Percentiles rank a stretch among this genome's conserved stretches.
phyloP scores from a whole-genome alignment of 2,888 invertebrate genomes.

The Cynaeus angustus region DNA sequence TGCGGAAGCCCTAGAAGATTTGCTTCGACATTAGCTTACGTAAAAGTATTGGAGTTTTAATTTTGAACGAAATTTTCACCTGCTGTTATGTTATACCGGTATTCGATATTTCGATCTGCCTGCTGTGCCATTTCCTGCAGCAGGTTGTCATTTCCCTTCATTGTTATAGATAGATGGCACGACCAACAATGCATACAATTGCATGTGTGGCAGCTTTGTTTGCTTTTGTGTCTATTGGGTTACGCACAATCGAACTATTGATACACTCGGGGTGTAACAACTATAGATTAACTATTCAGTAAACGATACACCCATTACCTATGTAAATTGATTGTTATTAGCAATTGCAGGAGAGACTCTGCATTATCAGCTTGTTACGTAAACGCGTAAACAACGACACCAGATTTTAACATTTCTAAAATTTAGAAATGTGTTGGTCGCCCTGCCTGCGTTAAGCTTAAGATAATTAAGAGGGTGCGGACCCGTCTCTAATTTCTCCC shows the following conservation, averaged over 20 bases:
- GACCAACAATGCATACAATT: slow-evolving; percentile 68
- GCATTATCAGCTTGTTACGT: slow-evolving; percentile 53
- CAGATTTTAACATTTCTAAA: too few relatives aligned
- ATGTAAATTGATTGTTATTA: slow-evolving; percentile 70
- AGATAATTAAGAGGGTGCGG: slow-evolving; percentile 46
- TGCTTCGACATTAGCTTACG: slow-evolving; percentile 5
- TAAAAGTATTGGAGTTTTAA: slow-evolving; percentile 10
- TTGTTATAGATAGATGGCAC: slow-evolving; percentile 68
- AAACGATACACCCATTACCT: slow-evolving; percentile 70
- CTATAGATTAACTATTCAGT: slow-evolving; percentile 70
- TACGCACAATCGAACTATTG: slow-evolving; percentile 68
- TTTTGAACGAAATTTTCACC: slow-evolving; percentile 15
- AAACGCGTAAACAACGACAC: slow-evolving; percentile 8
- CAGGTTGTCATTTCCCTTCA: slow-evolving; percentile 67
- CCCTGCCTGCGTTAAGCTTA: slow-evolving; percentile 25
- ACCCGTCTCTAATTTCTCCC: slow-evolving; percentile 47
- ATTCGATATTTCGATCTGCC: slow-evolving; percentile 44
- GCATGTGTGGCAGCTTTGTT: slow-evolving; percentile 68
- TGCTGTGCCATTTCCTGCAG: slow-evolving; percentile 62
- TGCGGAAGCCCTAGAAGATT: slow-evolving; percentile 63
- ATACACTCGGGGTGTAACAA: slow-evolving; percentile 69
- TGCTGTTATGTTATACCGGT: slow-evolving; percentile 1
- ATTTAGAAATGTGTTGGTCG: too few relatives aligned
- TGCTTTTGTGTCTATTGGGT: slow-evolving; percentile 67
- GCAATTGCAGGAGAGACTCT: slow-evolving; percentile 58